Base-by-base conservation (phyloP, 1,140 invertebrate genomes). In the Pseudomyrmex cubaensis region DNA sequence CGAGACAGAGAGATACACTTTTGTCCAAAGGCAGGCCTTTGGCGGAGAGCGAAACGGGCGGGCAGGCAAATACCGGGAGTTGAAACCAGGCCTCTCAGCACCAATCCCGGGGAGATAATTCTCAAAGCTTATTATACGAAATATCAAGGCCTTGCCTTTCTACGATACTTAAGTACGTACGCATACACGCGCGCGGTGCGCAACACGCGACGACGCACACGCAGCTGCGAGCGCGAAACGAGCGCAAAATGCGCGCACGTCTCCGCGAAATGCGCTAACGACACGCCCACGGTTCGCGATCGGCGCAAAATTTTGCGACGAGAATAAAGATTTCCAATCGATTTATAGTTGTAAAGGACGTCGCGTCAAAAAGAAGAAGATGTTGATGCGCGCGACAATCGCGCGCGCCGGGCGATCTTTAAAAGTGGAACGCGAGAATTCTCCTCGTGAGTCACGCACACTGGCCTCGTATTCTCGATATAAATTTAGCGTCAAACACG, bases 101-200 rank as follows among this genome's bases (percentile, higher is more conserved):
- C 83, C 82, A 86, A 89, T 89, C 82, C 86, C 76, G 63, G 69
- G 63, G 84, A 85, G 86, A 90, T 91, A 90, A 90, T 91, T 88
- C 89, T 90, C 83, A 87, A 90, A 90, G 85, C 87, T 87, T 85
- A 90, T 91, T 91, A 90, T 87, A 90, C 90, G 87, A 91, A 91
- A 91, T 91, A 91, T 90, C 90, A 91, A 91, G 90, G 90, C 73
- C 90, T 90, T 87, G 85, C 90, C 90, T 91, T 91, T 91, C 90
- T 91, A 91, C 84, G 82, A 80, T 70, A 85, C 22, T 50, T 61
- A 67, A 46, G 57, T 54, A 52, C 56, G 25, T 44, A 57, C 46
- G n/a, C 44, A 64, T 50, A 57, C 20, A 22, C 22, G 52, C 69
- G 25, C 25, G 25, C 25, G 25, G 57, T 66, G 73, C 20, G 56